Evolutionary conservation across 2,888 invertebrate species (phyloP).

Genomic region (Leptinotarsa juncta): DNA sequence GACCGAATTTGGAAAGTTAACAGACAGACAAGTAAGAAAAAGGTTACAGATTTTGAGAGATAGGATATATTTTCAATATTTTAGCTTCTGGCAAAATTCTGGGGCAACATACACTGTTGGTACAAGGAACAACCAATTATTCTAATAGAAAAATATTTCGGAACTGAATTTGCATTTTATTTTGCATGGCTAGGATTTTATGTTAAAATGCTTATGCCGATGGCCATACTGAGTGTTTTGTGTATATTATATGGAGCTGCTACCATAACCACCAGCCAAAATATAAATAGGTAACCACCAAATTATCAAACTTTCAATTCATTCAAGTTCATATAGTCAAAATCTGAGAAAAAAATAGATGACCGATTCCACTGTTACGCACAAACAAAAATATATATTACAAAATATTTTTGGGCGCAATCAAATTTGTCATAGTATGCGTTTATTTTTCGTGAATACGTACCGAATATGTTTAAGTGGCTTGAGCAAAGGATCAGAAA

Average conservation of each 20-base stretch:
- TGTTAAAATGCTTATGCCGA: conserved; percentile 66
- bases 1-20: conserved; percentile 56
- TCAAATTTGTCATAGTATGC: no score
- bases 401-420: no score
- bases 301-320: not conserved
- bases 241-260: conserved; percentile 63
- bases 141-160: conserved; percentile 70
- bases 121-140: conserved; percentile 73
- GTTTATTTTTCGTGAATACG: no score
- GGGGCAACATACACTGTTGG: conserved; percentile 70
- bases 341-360: no score
- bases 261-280: conserved; percentile 19
- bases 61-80: not conserved
- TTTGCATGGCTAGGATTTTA: conserved; percentile 72
- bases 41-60: no score
- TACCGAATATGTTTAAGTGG: no score
- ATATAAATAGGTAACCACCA: conserved; percentile 29
- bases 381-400: no score
- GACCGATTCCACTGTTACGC: no score
- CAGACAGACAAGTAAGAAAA: conserved; percentile 64
- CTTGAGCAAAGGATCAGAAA: no score
- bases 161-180: conserved; percentile 70
- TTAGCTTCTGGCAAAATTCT: conserved; percentile 70
- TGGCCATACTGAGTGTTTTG: conserved; percentile 65
- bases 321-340: not conserved